Percentiles rank a stretch among this genome's conserved stretches.
phyloP scores from a whole-genome alignment of 2,888 invertebrate genomes.

The Sarcophaga rosellei region DNA sequence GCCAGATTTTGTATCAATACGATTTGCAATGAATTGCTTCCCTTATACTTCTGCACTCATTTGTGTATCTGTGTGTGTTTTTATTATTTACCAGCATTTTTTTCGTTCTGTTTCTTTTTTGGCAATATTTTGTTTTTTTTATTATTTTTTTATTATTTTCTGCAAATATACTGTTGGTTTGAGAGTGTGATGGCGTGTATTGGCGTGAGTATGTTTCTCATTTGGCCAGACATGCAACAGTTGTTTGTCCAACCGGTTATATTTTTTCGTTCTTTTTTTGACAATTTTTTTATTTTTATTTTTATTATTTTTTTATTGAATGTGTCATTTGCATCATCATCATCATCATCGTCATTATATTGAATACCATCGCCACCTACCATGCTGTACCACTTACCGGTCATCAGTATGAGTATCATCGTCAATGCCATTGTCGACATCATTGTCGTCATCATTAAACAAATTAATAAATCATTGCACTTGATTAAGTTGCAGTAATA shows the following conservation, averaged over 20 bases:
- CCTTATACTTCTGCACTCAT: slow-evolving; percentile 1
- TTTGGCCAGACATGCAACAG: slow-evolving; percentile 58
- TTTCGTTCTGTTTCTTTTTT: slow-evolving; percentile 55
- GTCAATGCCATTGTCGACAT: slow-evolving; percentile 40
- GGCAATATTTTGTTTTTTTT: slow-evolving; percentile 58
- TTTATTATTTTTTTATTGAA: slow-evolving; percentile 40
- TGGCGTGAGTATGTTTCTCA: slow-evolving; percentile 34
- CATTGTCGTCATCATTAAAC: slow-evolving; percentile 56
- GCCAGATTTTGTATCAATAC: no score
- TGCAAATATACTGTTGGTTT: neutral
- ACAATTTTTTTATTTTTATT: slow-evolving; percentile 3
- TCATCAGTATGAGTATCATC: neutral
- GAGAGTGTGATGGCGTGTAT: neutral
- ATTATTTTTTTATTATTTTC: slow-evolving; percentile 17
- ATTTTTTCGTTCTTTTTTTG: slow-evolving; percentile 15
- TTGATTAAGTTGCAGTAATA: slow-evolving; percentile 58
- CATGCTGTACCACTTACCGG: neutral
- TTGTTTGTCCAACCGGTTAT: slow-evolving; percentile 61
- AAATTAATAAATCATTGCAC: slow-evolving; percentile 67
- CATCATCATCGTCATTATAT: slow-evolving; percentile 24
- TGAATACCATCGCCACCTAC: slow-evolving; percentile 21
- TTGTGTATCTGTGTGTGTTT: slow-evolving; percentile 38
- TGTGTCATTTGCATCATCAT: slow-evolving; percentile 62
- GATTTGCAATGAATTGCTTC: slow-evolving; percentile 7
- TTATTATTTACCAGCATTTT: slow-evolving; percentile 50